These are phyloP conservation scores for Archocentrus centrarchus DNA, from an alignment of 2,113 vertebrate species.

Conservation along the genomic window DNA sequence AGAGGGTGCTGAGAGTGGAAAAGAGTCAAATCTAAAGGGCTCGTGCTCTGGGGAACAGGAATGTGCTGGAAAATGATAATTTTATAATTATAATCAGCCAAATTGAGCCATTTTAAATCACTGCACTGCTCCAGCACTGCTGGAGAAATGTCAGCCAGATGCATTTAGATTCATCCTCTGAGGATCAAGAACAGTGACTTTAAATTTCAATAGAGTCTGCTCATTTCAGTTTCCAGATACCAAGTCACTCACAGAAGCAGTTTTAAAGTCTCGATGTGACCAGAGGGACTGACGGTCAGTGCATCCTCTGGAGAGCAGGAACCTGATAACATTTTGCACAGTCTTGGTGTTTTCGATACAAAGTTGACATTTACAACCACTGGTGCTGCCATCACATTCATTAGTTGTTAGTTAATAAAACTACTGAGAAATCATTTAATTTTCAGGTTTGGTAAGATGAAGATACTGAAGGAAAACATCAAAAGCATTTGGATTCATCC, in stretches of 20 bases:
- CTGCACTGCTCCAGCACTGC: background rate
- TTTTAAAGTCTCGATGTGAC: background rate
- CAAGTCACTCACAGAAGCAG: background rate
- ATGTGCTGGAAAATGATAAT: background rate
- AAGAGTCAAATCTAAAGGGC: background rate
- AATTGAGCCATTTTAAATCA: background rate
- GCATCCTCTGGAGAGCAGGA: background rate
- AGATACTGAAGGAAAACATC: background rate
- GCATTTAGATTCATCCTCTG: background rate
- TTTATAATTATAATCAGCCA: background rate
- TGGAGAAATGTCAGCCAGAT: background rate
- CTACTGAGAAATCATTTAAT: no score
- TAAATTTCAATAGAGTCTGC: background rate
- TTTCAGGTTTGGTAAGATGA: background rate
- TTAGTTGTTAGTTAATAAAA: background rate
- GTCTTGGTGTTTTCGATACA: no score
- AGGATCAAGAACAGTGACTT: background rate
- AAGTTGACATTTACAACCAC: background rate
- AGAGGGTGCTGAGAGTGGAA: fast-evolving
- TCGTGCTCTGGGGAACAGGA: background rate
- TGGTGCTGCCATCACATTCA: background rate
- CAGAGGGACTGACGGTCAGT: background rate
- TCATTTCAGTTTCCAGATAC: background rate
- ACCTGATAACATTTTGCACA: background rate
- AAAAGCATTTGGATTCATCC: background rate